These are phyloP conservation scores for Formica exsecta DNA, from an alignment of 1,140 invertebrate genomes.

Conservation along the genomic window DNA sequence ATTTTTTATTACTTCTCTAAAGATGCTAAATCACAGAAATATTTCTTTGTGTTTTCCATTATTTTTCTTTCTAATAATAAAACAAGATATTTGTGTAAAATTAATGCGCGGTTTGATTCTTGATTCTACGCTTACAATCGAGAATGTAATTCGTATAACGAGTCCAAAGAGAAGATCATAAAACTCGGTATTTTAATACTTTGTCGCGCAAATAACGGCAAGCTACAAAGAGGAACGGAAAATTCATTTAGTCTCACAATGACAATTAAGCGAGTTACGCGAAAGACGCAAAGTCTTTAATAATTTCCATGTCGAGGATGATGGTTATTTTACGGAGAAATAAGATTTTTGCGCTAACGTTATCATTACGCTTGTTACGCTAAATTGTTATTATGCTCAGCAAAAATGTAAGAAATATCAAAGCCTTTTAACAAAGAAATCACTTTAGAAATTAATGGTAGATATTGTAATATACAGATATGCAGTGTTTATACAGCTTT, in stretches of 20 bases:
- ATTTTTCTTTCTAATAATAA: neutral
- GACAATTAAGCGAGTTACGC: neutral
- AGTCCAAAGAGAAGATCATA: neutral
- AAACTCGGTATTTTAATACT: neutral
- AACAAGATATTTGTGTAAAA: neutral
- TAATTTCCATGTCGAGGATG: neutral
- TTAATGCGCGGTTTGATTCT: neutral
- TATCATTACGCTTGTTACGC: neutral
- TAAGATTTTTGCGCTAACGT: conserved; percentile 4
- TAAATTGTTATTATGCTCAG: neutral
- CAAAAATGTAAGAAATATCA: neutral
- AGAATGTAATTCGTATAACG: neutral
- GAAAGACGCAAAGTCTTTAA: neutral
- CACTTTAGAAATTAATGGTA: neutral
- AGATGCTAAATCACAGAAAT: neutral
- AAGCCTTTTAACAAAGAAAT: neutral
- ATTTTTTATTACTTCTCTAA: neutral
- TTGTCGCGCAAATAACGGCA: neutral
- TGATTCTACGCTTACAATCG: neutral
- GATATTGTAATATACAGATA: neutral
- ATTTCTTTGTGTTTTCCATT: neutral
- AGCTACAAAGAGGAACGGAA: neutral
- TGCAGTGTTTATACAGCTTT: neutral
- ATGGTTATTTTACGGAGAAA: neutral
- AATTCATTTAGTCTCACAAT: conserved; percentile 28